Conservation (phyloP, 2,797 vertebrate genomes). For the Cyprinella venusta region DNA sequence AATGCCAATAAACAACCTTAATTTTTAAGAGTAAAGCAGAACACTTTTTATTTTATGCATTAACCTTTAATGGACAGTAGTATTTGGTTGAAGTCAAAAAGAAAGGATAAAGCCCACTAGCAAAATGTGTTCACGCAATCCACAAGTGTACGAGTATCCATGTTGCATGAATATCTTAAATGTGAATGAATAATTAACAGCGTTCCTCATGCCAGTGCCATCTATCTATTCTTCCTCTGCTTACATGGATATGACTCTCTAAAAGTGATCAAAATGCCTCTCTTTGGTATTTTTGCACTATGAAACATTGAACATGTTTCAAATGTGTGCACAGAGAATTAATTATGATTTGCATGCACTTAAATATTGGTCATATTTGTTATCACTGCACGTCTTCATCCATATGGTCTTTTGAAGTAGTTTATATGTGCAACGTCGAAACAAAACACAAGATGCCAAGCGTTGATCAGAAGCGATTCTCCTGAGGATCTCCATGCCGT, state of each 20-base stretch:
- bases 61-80: not conserved
- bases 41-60: not conserved
- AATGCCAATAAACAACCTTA: not conserved
- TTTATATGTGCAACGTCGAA: not conserved
- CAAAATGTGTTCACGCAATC: not conserved
- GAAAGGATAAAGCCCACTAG: slow-evolving; percentile 2
- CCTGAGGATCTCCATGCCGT: slow-evolving; percentile 61
- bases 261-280: not conserved
- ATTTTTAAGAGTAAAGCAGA: not conserved
- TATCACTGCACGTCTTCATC: not conserved
- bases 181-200: slow-evolving; percentile 15
- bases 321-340: not conserved
- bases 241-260: not conserved
- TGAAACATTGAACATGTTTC: not conserved
- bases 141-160: not conserved
- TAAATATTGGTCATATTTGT: not conserved
- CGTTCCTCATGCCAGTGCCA: not conserved
- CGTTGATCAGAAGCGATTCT: slow-evolving; percentile 36
- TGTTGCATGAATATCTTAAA: slow-evolving; percentile 21
- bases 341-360: not conserved
- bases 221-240: not conserved
- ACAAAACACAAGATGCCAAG: slow-evolving; percentile 10
- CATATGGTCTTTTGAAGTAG: too few species aligned
- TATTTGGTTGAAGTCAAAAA: not conserved
- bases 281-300: not conserved